Percentiles rank a stretch among this genome's conserved stretches.
These are phyloP conservation scores for Drosophila setifemur DNA, from an alignment of 1,140 invertebrate genomes.

Conservation along the genomic window DNA sequence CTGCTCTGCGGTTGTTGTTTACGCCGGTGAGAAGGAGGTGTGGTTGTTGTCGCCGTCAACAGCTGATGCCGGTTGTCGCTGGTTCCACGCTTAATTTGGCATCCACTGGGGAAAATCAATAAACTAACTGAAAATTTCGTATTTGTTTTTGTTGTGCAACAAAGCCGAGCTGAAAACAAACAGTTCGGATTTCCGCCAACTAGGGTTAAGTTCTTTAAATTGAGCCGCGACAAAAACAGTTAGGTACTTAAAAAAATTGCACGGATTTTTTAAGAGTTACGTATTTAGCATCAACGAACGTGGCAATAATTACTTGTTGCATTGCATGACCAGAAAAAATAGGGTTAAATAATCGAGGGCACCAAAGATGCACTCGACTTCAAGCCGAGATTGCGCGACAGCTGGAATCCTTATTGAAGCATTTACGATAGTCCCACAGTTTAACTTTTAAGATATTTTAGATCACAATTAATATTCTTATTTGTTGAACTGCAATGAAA, in stretches of 20 bases:
- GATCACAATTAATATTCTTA: too few relatives aligned
- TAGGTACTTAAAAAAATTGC: too few relatives aligned
- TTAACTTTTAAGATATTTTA: too few relatives aligned
- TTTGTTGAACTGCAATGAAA: too few relatives aligned
- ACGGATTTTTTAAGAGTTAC: neutral
- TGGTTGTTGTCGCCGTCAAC: conserved; percentile 19
- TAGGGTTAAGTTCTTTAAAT: neutral
- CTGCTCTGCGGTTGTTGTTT: neutral
- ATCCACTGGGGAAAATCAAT: conserved; percentile 48
- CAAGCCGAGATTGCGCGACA: too few relatives aligned
- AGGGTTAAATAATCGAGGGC: neutral
- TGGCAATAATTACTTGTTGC: neutral
- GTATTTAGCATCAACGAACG: neutral
- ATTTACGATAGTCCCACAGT: too few relatives aligned
- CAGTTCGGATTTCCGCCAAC: neutral
- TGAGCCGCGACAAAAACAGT: neutral
- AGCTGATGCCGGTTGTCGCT: conserved; percentile 35
- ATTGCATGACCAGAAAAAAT: neutral
- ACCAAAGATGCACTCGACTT: neutral
- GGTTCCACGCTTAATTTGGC: conserved; percentile 37
- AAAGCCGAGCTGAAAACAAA: conserved; percentile 21
- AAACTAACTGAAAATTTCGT: conserved; percentile 40
- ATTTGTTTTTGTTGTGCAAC: conserved; percentile 12
- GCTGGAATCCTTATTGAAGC: too few relatives aligned
- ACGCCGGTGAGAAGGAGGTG: neutral